Evolutionary conservation across 2,888 invertebrate genomes (phyloP), one percentile per base, ranked within the genome.

Genomic region (Oscheius sp.): DNA sequence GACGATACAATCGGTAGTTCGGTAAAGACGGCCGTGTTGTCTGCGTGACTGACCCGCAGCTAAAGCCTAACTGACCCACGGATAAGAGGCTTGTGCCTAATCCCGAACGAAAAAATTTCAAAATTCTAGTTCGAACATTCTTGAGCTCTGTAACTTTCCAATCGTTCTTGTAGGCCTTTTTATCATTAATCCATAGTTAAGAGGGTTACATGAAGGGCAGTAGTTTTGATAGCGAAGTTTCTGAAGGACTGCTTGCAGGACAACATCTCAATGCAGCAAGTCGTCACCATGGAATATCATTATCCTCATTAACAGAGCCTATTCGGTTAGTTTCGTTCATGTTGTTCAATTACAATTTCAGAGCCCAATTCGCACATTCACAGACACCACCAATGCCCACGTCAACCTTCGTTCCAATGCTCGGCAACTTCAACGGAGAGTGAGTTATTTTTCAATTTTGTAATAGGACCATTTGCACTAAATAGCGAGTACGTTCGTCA

Each of bases 371-470:
- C 50, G 25, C 34, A 5, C 25, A 61, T 34, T 48, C 68, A 8
- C 68, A 68, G 23, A 68, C 68, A n/a, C 68, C 68, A 12, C 68
- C 68, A 33, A 68, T 68, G 68, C 25, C 50, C 25, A 29, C 34
- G 23, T 25, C 58, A 29, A 61, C 68, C 23, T 61, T 68, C 34
- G 42, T 50, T 3, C 68, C 68, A 12, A 39, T 68, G 23, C 58
- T 68, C n/a, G 45, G 50, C 34, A 31, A 55, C 20, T 39, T 66
- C 39, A 25, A 25, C 25, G n/a, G 20, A 46, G 68, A 68, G 68
- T 68, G 25, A 58, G 68, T 61, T 27, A 55, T 17, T 20, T 15
- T 53, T 53, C 12, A 1, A 23, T 23, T 8, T 34, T 4, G 6
- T 46, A 10, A 10, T 15, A 46, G 8, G 46, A 15, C 10, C n/a